Conservation (phyloP, 2,797 vertebrate species). For the Myotis vivesi region DNA sequence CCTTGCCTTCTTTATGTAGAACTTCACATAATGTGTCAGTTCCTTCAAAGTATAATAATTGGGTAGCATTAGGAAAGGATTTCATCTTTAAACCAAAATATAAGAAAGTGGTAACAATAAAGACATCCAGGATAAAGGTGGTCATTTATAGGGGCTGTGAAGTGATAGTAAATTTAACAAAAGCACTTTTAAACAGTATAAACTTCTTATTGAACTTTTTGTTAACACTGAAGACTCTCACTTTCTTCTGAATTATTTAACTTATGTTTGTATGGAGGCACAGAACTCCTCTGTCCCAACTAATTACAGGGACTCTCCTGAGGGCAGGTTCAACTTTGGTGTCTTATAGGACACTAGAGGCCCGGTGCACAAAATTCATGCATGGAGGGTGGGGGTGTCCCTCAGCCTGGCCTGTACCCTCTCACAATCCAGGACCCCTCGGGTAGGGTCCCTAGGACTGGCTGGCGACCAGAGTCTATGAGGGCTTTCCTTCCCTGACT, state of each 20-base stretch:
- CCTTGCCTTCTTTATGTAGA: constrained; percentile 18
- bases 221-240: constrained; percentile 21
- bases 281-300: not conserved
- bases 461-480: no score
- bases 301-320: not conserved
- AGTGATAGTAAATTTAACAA: not conserved
- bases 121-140: constrained; percentile 16
- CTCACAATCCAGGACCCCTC: no score
- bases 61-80: not conserved
- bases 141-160: not conserved
- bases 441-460: no score
- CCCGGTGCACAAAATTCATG: no score
- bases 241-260: constrained; percentile 39
- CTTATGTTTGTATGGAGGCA: not conserved
- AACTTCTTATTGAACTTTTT: not conserved
- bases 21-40: not conserved
- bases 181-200: constrained; percentile 21
- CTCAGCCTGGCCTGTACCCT: no score
- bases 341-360: not conserved
- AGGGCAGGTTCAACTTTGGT: not conserved
- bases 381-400: no score
- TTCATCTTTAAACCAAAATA: constrained; percentile 47
- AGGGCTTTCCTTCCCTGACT: no score
- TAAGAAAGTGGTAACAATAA: constrained; percentile 9
- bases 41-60: constrained; percentile 27